These are phyloP conservation scores for Grammomys dolichurus DNA, from an alignment of 2,113 vertebrate species.

Conservation along the genomic window DNA sequence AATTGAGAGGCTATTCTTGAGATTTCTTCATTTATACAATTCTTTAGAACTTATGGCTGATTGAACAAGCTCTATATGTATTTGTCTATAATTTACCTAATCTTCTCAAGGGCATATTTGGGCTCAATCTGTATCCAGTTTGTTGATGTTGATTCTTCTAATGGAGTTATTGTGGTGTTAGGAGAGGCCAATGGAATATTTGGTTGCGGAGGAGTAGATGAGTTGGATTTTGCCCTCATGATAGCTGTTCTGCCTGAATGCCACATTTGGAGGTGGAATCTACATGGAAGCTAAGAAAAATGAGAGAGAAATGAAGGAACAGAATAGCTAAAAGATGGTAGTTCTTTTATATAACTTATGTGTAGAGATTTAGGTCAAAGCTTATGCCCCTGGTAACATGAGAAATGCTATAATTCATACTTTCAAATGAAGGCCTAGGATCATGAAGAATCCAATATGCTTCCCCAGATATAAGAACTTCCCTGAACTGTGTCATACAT, in stretches of 20 bases:
- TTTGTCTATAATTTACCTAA: neutral
- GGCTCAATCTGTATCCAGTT: neutral
- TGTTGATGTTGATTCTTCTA: neutral
- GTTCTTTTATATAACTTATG: neutral
- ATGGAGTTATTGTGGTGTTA: neutral
- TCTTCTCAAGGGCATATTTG: neutral
- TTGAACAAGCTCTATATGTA: conserved; percentile 9
- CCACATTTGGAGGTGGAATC: neutral
- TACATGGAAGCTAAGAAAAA: neutral
- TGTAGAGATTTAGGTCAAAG: neutral
- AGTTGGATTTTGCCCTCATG: neutral
- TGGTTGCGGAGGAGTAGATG: neutral
- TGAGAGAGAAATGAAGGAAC: neutral
- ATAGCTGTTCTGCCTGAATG: neutral
- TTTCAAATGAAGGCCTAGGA: neutral
- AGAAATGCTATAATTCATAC: conserved; percentile 14
- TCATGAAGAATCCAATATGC: neutral
- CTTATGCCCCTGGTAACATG: neutral
- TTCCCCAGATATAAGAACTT: neutral
- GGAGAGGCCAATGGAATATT: neutral
- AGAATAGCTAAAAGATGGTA: neutral
- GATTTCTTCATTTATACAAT: conserved; percentile 15
- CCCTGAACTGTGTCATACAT: neutral
- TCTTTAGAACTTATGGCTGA: conserved; percentile 25
- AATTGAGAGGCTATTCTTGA: conserved; percentile 18